phyloP scores from a whole-genome alignment of 2,113 vertebrate species.

The Misgurnus anguillicaudatus region DNA sequence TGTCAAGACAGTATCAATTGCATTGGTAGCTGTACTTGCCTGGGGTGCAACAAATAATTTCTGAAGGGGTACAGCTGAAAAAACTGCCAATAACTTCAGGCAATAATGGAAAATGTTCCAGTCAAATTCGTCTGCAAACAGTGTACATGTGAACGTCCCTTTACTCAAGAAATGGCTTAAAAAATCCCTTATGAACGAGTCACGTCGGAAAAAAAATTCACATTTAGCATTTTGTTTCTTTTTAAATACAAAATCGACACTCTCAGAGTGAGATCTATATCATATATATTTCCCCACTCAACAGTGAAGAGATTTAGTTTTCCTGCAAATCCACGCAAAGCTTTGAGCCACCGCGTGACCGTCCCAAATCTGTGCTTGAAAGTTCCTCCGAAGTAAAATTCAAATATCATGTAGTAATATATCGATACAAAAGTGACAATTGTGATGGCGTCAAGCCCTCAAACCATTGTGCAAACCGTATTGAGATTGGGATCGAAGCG shows the following conservation, averaged over 20 bases:
- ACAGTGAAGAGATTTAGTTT: slow-evolving; percentile 28
- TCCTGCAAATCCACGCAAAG: slow-evolving; percentile 21
- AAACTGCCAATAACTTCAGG: too few relatives aligned
- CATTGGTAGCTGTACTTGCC: neutral
- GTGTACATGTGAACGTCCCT: slow-evolving; percentile 5
- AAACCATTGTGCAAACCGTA: slow-evolving; percentile 99
- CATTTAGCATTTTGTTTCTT: neutral
- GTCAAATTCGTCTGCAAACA: too few relatives aligned
- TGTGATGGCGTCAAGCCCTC: slow-evolving; percentile 57
- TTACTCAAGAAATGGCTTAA: slow-evolving; percentile 35
- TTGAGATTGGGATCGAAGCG: slow-evolving; percentile 98
- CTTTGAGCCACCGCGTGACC: slow-evolving; percentile 24
- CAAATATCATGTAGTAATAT: neutral
- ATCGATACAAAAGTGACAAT: slow-evolving; percentile 2
- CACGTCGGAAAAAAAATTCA: too few relatives aligned
- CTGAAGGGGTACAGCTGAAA: too few relatives aligned
- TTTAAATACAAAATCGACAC: slow-evolving; percentile 49
- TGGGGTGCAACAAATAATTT: too few relatives aligned
- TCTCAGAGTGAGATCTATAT: slow-evolving; percentile 55
- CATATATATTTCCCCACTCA: slow-evolving; percentile 43
- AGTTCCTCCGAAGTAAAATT: neutral
- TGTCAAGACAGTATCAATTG: neutral
- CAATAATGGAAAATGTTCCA: too few relatives aligned
- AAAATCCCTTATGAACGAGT: neutral
- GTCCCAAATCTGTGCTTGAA: slow-evolving; percentile 49